Evolutionary conservation across 1,140 invertebrate genomes (phyloP).

Genomic region (Pinna nobilis): DNA sequence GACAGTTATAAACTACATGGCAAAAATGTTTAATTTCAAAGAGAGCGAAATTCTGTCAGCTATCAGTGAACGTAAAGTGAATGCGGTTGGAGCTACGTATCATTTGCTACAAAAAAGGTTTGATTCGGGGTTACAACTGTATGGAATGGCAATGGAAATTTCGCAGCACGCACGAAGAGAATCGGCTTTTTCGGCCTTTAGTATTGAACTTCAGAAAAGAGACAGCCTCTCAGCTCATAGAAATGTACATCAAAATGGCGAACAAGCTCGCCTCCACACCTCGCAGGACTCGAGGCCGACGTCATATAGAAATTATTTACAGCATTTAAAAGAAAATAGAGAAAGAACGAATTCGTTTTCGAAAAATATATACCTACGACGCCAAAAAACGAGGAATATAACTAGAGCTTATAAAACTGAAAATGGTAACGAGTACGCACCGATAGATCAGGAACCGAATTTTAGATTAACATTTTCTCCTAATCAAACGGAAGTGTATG

Average conservation of each 20-base stretch:
- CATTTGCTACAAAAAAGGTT: slow-evolving; percentile 49
- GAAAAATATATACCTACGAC: slow-evolving; percentile 11
- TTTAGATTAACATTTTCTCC: slow-evolving; percentile 24
- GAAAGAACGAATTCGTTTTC: slow-evolving; percentile 9
- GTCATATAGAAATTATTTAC: slow-evolving; percentile 48
- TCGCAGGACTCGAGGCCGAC: slow-evolving; percentile 6
- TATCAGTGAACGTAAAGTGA: slow-evolving; percentile 59
- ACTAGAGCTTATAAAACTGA: background rate
- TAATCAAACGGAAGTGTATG: slow-evolving; percentile 25
- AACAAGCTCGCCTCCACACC: background rate
- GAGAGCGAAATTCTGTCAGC: slow-evolving; percentile 59
- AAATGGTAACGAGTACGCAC: background rate
- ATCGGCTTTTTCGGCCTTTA: slow-evolving; percentile 9
- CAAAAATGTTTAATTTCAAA: slow-evolving; percentile 55
- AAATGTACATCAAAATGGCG: background rate
- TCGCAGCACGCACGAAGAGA: slow-evolving; percentile 14
- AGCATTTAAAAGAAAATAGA: slow-evolving; percentile 48
- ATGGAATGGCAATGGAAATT: slow-evolving; percentile 35
- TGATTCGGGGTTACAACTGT: slow-evolving; percentile 48
- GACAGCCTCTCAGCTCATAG: background rate
- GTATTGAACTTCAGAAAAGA: slow-evolving; percentile 18
- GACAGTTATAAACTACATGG: slow-evolving; percentile 58
- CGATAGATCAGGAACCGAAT: slow-evolving; percentile 4
- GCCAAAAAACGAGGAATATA: slow-evolving; percentile 5
- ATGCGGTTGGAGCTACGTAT: slow-evolving; percentile 58